Conservation (phyloP, 2,888 invertebrate species). For the Oasisia sp. region DNA sequence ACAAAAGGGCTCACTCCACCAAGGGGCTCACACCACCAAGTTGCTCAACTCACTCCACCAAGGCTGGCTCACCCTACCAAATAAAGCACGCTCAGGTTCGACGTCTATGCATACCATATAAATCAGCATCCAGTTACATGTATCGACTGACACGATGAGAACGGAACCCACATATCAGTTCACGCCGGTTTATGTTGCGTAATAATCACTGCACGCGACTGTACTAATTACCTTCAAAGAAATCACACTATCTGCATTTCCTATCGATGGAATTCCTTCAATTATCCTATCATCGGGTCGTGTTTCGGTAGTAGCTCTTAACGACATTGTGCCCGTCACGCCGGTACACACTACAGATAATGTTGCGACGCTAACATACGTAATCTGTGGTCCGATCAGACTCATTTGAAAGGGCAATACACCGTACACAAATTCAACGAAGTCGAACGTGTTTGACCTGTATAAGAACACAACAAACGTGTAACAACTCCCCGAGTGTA, state of each 20-base stretch:
- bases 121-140: background rate
- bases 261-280: background rate
- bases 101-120: background rate
- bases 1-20: too few species aligned
- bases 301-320: slow-evolving; percentile 1
- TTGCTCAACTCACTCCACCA: too few species aligned
- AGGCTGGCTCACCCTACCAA: too few species aligned
- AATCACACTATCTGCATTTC: background rate
- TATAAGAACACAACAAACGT: background rate
- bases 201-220: background rate
- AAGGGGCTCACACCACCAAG: too few species aligned
- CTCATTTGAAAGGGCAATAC: background rate
- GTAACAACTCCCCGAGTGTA: background rate
- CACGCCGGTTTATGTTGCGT: background rate
- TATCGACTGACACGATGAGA: background rate
- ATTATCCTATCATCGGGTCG: background rate
- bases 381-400: background rate
- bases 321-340: background rate
- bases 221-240: background rate
- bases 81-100: too few species aligned
- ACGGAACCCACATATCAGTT: background rate
- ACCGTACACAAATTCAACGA: background rate
- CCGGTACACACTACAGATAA: background rate
- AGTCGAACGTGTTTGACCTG: background rate
- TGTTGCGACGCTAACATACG: background rate